Base-by-base conservation (phyloP, 92 coral and sea anemone species). In the Porites divaricata region DNA sequence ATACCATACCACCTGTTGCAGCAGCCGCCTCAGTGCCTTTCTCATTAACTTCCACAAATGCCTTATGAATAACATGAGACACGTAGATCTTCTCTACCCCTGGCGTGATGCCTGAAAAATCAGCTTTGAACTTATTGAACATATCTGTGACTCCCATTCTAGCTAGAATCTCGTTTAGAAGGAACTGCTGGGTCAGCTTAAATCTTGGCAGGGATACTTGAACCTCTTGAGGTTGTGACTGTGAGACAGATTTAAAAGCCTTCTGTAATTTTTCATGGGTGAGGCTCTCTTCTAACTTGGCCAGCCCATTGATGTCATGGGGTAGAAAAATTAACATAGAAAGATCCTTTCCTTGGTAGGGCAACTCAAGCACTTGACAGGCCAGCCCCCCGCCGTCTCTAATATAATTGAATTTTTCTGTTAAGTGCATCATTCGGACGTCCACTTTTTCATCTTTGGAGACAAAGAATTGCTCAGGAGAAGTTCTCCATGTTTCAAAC, bases 1-100 rank as follows among this genome's bases (percentile, higher is more conserved):
- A n/a, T n/a, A n/a, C 45, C 45, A 35, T n/a, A n/a, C n/a, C 45
- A 35, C 45, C 45, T 14, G 91, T 92, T 0, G 98, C 93, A 19
- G 93, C 98, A 5, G 93, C 92, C 1, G 98, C 94, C 52, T 95
- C 98, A 24, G 96, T 95, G 4, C 98, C 98, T 64, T 95, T 86
- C 70, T 95, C 95, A 67, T 90, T 92, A 4, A 92, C 96, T 69
- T 94, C 98, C 35, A 94, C 94, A 81, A 92, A 94, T 12, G 95
- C 95, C 78, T 94, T 88, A 81, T 94, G 98, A 52, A 89, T 66
- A 2, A 89, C 92, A 12, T 85, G 79, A 8, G 98, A 87, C 35
- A 95, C 95, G 80, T 75, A 74, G 10, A 91, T 65, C 70, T 76
- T 85, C 74, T 78, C 90, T 13, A 81, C 71, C 15, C 81, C 72